A percentile compares a stretch with the other conserved stretches of the same genome.
phyloP scores from a whole-genome alignment of 1,140 invertebrate genomes.

The Drosophila burlai region DNA sequence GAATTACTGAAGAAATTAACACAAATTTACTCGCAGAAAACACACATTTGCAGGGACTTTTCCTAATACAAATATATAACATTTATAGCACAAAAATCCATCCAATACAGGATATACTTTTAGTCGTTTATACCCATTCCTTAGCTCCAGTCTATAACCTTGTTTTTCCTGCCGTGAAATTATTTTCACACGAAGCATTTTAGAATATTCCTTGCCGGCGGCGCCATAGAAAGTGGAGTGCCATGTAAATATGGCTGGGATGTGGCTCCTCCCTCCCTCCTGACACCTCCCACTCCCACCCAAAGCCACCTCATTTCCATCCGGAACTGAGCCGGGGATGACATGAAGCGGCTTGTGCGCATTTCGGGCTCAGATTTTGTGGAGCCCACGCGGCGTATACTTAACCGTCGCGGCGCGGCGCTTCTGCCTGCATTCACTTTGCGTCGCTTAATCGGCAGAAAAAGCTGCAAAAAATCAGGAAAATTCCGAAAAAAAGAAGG shows the following conservation, averaged over 20 bases:
- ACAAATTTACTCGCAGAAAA: background rate
- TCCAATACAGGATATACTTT: conserved; percentile 3
- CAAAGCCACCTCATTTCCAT: conserved; percentile 22
- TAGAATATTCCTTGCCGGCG: conserved; percentile 60
- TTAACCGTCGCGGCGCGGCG: conserved; percentile 42
- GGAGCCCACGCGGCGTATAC: conserved; percentile 62
- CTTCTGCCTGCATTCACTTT: conserved; percentile 41
- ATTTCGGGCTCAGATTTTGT: conserved; percentile 60
- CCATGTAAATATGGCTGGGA: conserved; percentile 65
- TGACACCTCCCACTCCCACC: background rate
- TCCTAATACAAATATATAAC: background rate
- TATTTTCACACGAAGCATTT: conserved; percentile 73
- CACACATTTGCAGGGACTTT: background rate
- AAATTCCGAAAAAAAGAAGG: conserved; percentile 18
- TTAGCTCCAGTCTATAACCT: conserved; percentile 49
- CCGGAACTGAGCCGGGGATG: conserved; percentile 25
- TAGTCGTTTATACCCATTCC: background rate
- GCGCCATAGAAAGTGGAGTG: conserved; percentile 53
- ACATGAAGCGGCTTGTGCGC: conserved; percentile 56
- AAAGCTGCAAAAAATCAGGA: background rate
- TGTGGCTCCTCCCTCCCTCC: background rate
- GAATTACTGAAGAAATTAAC: background rate
- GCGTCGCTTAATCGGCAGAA: conserved; percentile 49
- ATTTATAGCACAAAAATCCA: background rate
- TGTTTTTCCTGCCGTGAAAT: conserved; percentile 73